Percentiles rank a stretch among this genome's conserved stretches.
These are phyloP conservation scores for Coboldia fuscipes DNA, from an alignment of 1,140 invertebrate species.

Conservation along the genomic window DNA sequence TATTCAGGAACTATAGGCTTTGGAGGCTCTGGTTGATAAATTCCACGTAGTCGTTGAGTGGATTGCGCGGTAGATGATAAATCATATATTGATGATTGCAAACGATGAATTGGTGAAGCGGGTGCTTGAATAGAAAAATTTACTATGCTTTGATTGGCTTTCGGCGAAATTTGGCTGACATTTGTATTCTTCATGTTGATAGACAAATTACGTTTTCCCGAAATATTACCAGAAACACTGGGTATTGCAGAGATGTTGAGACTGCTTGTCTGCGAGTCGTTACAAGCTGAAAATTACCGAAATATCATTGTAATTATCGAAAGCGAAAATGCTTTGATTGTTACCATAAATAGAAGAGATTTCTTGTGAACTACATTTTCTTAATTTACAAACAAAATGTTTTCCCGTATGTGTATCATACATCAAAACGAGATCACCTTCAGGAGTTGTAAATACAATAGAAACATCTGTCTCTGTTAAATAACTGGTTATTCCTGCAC, in stretches of 20 bases:
- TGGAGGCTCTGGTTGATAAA: conserved; percentile 22
- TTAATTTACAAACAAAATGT: conserved; percentile 63
- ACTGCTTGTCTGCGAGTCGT: too few relatives aligned
- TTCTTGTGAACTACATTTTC: conserved; percentile 66
- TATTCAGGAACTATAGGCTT: conserved; percentile 61
- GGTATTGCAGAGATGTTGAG: too few relatives aligned
- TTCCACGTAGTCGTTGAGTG: conserved; percentile 16
- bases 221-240: too few relatives aligned
- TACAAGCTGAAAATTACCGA: too few relatives aligned
- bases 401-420: conserved; percentile 53
- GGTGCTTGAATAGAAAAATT: too few relatives aligned
- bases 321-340: too few relatives aligned
- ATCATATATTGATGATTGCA: conserved; percentile 14
- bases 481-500: conserved; percentile 21
- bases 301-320: too few relatives aligned
- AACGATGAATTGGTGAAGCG: conserved; percentile 12
- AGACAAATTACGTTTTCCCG: too few relatives aligned
- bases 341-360: conserved; percentile 24
- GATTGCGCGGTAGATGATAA: conserved; percentile 15
- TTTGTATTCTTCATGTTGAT: too few relatives aligned
- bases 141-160: too few relatives aligned
- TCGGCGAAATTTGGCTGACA: too few relatives aligned
- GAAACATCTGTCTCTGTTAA: conserved; percentile 35
- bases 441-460: conserved; percentile 33
- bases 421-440: conserved; percentile 44